Evolutionary conservation across 2,113 vertebrate species (phyloP), one percentile per base, ranked within the genome.

Genomic region (Anolis carolinensis): DNA sequence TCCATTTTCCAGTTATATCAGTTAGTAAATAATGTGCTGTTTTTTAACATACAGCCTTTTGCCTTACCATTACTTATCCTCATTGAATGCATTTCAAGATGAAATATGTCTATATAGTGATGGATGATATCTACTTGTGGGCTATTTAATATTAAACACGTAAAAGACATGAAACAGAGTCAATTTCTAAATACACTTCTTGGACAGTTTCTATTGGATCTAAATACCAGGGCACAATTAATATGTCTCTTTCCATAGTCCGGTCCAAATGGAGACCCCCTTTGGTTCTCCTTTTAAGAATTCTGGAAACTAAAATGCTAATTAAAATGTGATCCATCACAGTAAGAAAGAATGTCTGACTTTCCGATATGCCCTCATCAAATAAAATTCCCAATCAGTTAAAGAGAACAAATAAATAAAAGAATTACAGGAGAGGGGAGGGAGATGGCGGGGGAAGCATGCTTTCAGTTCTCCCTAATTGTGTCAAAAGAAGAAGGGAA

Each of bases 321-420:
- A 93, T 95, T 94, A 95, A 94, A 95, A 92, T 83, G 92, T 94
- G 90, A 91, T 94, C 92, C 85, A 94, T 95, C 93, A 92, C 36
- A n/a, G 1, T 72, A 63, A 7, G 92, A 79, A 71, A 77, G 76
- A 93, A 94, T 3, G 90, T 50, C 88, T 88, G 86, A 74, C 85
- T 93, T 94, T 89, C 86, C 82, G 87, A 70, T 86, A 81, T 76
- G 86, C 92, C 78, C 87, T n/a, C n/a, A n/a, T n/a, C n/a, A n/a
- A 89, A 86, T 87, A 75, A 93, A 94, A 88, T 87, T 72, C 86
- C 82, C 82, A 83, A 9, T 36, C 73, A 14, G 84, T 70, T 79
- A 94, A 93, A 86, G 86, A n/a, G 21, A 39, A 72, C 18, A 6
- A 70, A 63, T 1, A 13, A 25, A 81, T 34, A 85, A 85, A 48